phyloP scores from a whole-genome alignment of 2,113 vertebrate species.

The Alligator sinensis region DNA sequence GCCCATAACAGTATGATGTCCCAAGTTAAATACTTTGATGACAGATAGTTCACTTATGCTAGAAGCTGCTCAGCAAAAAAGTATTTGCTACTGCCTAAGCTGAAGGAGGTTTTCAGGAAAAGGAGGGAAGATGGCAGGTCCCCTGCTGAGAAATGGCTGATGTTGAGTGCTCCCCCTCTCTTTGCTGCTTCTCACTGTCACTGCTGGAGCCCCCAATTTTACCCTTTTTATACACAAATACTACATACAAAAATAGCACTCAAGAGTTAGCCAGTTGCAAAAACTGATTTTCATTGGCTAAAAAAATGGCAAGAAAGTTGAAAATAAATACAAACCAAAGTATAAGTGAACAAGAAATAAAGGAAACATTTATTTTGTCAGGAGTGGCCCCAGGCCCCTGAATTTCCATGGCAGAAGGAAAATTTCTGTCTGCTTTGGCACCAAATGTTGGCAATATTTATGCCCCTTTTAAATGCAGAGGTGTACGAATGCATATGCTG shows the following conservation, averaged over 20 bases:
- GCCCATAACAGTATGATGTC: too few relatives aligned
- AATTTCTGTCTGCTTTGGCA: background rate
- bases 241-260: background rate
- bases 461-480: background rate
- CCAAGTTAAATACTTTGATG: background rate
- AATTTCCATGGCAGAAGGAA: background rate
- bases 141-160: background rate
- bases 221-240: background rate
- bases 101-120: rapidly evolving
- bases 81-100: background rate
- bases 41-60: background rate
- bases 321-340: background rate
- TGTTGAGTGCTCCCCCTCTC: background rate
- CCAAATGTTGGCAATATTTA: background rate
- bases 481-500: background rate
- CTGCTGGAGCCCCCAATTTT: background rate
- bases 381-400: background rate
- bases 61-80: background rate
- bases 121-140: background rate
- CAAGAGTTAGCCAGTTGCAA: background rate
- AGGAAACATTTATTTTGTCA: background rate
- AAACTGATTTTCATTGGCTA: background rate
- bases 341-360: background rate
- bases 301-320: background rate
- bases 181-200: background rate